Percentiles rank a stretch among this genome's conserved stretches.
These are phyloP conservation scores for Xanthia togata DNA, from an alignment of 2,888 invertebrate species.

Conservation along the genomic window DNA sequence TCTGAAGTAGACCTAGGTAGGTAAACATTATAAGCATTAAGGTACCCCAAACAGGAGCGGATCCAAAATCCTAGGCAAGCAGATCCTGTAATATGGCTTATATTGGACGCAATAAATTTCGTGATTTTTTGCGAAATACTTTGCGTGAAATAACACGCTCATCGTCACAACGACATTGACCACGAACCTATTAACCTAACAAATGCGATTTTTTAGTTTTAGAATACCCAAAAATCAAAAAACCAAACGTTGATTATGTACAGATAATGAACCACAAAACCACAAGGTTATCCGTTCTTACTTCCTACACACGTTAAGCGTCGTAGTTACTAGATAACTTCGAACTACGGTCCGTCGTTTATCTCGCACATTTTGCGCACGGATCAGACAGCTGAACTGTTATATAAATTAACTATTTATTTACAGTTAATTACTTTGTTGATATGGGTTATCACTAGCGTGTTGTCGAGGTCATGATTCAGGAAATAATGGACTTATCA, in stretches of 20 bases:
- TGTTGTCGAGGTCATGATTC: slow-evolving; percentile 74
- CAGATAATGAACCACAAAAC: slow-evolving; percentile 2
- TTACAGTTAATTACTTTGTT: slow-evolving; percentile 44
- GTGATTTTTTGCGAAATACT: neutral
- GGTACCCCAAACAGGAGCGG: neutral
- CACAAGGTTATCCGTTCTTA: slow-evolving; percentile 20
- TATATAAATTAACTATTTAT: slow-evolving; percentile 49
- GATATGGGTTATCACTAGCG: slow-evolving; percentile 64
- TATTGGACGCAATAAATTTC: neutral
- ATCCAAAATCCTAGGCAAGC: neutral
- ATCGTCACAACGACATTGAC: neutral
- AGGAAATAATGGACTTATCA: slow-evolving; percentile 67
- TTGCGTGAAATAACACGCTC: neutral
- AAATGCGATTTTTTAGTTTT: slow-evolving; percentile 1
- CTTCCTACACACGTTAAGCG: neutral
- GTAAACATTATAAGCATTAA: neutral
- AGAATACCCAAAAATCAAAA: neutral
- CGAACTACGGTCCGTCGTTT: neutral
- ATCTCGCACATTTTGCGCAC: slow-evolving; percentile 45
- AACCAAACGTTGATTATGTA: neutral
- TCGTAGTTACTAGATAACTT: neutral
- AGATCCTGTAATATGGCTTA: neutral
- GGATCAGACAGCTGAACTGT: neutral
- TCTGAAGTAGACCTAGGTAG: neutral
- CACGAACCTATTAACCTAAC: neutral